A percentile compares a stretch with the other conserved stretches of the same genome.
Evolutionary conservation across 1,140 invertebrate species (phyloP).

Genomic region (Pseudomyrmex cubaensis): DNA sequence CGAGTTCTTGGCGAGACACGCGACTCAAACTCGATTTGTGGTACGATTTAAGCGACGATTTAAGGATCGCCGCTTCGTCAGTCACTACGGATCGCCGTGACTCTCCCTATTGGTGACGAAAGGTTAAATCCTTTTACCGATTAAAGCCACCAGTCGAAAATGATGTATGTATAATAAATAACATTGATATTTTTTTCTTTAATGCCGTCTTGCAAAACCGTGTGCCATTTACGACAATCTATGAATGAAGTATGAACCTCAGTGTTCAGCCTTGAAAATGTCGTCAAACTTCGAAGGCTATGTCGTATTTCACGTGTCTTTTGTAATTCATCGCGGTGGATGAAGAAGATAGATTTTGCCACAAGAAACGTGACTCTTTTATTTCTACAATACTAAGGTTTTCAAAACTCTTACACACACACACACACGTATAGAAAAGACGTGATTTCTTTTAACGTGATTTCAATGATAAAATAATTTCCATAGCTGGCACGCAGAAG

Average conservation of each 20-base stretch:
- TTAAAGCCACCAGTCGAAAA: background rate
- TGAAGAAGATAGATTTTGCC: background rate
- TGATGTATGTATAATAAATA: too few species aligned
- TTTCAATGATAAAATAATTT: background rate
- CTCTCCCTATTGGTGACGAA: background rate
- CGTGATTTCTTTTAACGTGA: background rate
- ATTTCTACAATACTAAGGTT: background rate
- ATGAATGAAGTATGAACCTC: background rate
- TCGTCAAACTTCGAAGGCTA: background rate
- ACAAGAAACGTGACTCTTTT: constrained; percentile 1
- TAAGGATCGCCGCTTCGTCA: too few species aligned
- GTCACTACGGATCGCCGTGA: constrained; percentile 7
- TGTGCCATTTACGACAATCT: too few species aligned
- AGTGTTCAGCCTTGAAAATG: constrained; percentile 23
- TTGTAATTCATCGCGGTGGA: background rate
- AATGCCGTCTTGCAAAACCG: background rate
- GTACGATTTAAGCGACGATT: background rate
- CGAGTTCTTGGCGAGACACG: background rate
- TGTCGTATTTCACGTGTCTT: background rate
- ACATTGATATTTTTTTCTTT: background rate
- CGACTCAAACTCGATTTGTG: background rate
- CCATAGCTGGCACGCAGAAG: background rate
- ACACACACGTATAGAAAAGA: background rate
- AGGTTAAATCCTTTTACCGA: constrained; percentile 57
- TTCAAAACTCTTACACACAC: background rate